These are phyloP conservation scores for Trematocara variabile DNA, from an alignment of 2,113 vertebrate genomes.

Conservation along the genomic window DNA sequence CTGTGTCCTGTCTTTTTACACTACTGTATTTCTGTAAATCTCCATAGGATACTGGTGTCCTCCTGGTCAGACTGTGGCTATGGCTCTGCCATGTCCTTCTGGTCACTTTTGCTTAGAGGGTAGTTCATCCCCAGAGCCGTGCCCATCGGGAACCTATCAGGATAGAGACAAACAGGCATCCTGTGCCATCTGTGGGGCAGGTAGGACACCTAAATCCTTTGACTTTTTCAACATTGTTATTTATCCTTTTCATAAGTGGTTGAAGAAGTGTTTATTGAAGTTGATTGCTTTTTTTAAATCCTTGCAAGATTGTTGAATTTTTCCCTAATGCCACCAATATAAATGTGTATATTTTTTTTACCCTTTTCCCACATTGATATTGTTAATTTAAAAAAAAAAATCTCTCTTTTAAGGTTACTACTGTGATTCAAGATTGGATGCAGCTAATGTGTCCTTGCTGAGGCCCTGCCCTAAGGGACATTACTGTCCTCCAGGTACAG, in stretches of 20 bases:
- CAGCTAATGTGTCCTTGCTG: slow-evolving; percentile 67
- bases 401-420: slow-evolving; percentile 77
- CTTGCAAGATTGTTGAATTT: background rate
- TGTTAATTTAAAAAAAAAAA: background rate
- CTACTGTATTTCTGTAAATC: background rate
- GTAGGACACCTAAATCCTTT: slow-evolving; percentile 15
- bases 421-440: slow-evolving; percentile 75
- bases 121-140: slow-evolving; percentile 68
- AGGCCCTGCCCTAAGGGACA: slow-evolving; percentile 82
- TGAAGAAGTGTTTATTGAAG: background rate
- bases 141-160: slow-evolving; percentile 75
- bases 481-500: slow-evolving; percentile 84
- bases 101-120: slow-evolving; percentile 74
- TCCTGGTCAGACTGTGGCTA: slow-evolving; percentile 62
- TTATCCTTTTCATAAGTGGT: background rate
- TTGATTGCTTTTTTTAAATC: background rate
- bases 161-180: slow-evolving; percentile 60
- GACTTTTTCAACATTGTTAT: background rate
- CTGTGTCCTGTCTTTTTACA: background rate
- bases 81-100: slow-evolving; percentile 69
- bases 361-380: background rate
- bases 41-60: slow-evolving; percentile 78
- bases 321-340: background rate
- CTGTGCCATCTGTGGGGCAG: slow-evolving; percentile 71
- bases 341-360: background rate